Percentiles rank a stretch among this genome's conserved stretches.
phyloP scores from a whole-genome alignment of 2,113 vertebrate genomes.

The Suricata suricatta region DNA sequence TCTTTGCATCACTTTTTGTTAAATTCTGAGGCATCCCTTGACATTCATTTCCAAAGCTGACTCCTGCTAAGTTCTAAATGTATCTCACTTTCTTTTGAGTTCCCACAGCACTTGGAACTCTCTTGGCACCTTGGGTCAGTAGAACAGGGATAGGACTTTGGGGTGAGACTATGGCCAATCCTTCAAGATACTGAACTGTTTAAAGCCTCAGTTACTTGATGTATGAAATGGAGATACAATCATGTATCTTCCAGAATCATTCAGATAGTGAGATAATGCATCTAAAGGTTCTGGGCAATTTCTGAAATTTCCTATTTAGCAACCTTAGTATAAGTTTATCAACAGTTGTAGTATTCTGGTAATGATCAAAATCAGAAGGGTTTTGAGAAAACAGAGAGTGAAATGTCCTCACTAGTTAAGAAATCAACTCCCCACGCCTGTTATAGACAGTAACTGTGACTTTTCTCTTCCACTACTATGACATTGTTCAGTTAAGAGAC shows the following conservation, averaged over 20 bases:
- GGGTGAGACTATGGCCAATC: background rate
- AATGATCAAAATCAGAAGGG: background rate
- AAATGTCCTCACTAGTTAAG: background rate
- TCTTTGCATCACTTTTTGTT: background rate
- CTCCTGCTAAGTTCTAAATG: background rate
- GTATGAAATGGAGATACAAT: background rate
- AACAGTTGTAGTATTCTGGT: background rate
- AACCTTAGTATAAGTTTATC: background rate
- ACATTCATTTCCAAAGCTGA: background rate
- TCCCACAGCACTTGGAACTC: background rate
- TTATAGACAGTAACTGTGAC: background rate
- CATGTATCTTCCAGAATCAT: too few relatives aligned
- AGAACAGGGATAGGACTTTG: background rate
- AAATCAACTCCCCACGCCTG: background rate
- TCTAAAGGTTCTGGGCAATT: background rate
- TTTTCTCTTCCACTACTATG: background rate
- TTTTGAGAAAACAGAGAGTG: background rate
- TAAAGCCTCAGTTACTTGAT: background rate
- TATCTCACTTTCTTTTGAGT: background rate
- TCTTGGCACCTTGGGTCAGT: background rate
- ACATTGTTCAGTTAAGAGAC: too few relatives aligned
- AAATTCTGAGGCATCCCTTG: background rate
- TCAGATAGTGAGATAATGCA: background rate
- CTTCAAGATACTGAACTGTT: background rate
- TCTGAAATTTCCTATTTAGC: background rate